Evolutionary conservation across 2,797 vertebrate species (phyloP).

Genomic region (Tachyglossus aculeatus): DNA sequence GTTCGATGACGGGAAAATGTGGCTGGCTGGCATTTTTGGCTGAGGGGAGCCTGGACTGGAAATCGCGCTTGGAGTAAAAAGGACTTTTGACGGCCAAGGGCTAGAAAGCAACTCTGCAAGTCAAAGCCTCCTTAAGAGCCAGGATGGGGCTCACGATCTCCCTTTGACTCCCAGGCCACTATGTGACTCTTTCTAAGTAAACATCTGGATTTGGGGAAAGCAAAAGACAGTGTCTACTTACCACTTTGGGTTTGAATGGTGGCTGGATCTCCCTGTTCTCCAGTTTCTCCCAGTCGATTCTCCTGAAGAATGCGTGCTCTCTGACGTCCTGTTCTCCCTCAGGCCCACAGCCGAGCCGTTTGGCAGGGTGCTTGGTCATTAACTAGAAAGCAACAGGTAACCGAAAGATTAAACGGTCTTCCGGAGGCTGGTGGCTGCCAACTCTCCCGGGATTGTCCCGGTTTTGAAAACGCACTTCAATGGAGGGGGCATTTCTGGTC

Average conservation of each 20-base stretch:
- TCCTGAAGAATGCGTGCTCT: constrained; percentile 94
- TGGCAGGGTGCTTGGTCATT: constrained; percentile 94
- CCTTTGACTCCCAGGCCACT: not conserved
- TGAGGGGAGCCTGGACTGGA: no score
- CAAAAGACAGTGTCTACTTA: constrained; percentile 70
- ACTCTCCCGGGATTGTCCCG: no score
- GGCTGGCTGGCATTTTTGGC: no score
- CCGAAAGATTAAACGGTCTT: not conserved
- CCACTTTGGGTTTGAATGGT: constrained; percentile 96
- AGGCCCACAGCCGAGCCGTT: constrained; percentile 88
- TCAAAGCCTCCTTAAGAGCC: not conserved
- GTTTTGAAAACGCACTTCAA: no score
- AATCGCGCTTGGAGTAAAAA: not conserved
- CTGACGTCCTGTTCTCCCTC: constrained; percentile 92
- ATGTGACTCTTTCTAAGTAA: accelerated
- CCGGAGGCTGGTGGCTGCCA: accelerated
- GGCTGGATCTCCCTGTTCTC: constrained; percentile 91
- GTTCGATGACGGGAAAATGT: no score
- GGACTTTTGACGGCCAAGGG: not conserved
- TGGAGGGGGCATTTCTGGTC: no score
- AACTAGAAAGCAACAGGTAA: constrained; percentile 72
- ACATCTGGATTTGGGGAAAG: not conserved
- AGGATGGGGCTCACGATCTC: not conserved
- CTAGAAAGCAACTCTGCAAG: not conserved
- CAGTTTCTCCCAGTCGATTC: constrained; percentile 95